These are phyloP conservation scores for Cacatua alba DNA, from an alignment of 2,113 vertebrate genomes.

Conservation along the genomic window DNA sequence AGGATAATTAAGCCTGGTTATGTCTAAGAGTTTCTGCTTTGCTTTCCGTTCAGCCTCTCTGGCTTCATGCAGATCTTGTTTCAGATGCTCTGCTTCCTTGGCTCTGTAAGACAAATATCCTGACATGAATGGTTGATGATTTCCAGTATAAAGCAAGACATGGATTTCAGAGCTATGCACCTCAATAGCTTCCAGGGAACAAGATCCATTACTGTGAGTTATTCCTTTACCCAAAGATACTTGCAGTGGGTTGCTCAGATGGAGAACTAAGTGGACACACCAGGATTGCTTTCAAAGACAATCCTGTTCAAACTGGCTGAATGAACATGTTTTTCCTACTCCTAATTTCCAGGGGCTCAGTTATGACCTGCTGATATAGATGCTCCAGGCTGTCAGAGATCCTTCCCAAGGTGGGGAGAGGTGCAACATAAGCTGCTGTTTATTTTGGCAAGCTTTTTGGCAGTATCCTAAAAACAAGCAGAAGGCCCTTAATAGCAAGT, in stretches of 20 bases:
- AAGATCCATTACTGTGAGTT: background rate
- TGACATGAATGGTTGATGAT: background rate
- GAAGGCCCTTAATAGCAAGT: background rate
- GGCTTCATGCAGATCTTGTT: conserved; percentile 89
- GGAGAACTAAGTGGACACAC: background rate
- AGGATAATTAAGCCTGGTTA: conserved; percentile 84
- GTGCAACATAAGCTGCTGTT: background rate
- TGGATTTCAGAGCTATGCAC: background rate
- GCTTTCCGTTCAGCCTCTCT: conserved; percentile 87
- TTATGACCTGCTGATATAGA: background rate
- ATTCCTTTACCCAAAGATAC: background rate
- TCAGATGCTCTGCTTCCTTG: conserved; percentile 91
- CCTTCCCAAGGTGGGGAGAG: background rate
- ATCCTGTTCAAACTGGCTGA: background rate
- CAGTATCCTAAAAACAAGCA: background rate
- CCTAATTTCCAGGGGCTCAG: background rate
- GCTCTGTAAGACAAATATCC: conserved; percentile 71
- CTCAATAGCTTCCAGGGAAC: background rate
- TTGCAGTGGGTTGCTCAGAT: background rate
- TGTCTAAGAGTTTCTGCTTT: conserved; percentile 87
- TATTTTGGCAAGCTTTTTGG: conserved; percentile 19
- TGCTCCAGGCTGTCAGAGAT: background rate
- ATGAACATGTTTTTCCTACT: background rate
- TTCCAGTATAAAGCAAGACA: background rate
- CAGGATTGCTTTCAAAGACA: background rate